phyloP scores from a whole-genome alignment of 1,140 invertebrate genomes.

The Dermatophagoides farinae region DNA sequence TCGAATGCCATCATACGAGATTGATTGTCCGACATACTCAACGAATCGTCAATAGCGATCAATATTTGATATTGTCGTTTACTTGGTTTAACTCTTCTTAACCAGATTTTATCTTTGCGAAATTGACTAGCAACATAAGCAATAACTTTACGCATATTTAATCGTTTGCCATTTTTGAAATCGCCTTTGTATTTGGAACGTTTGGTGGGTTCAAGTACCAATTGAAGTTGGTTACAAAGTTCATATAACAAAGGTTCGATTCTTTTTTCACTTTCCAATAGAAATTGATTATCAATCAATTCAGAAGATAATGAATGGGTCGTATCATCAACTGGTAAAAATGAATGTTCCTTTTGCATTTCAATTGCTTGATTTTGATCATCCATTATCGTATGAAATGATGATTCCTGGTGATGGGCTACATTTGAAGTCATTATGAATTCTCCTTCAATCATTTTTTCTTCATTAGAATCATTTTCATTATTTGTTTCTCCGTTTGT shows the following conservation, averaged over 20 bases:
- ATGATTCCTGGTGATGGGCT: conserved; percentile 43
- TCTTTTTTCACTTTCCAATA: conserved; percentile 32
- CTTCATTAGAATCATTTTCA: background rate
- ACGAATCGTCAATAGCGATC: conserved; percentile 90
- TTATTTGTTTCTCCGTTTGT: too few relatives aligned
- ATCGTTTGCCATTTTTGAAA: conserved; percentile 81
- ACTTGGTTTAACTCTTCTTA: conserved; percentile 79
- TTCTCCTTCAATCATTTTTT: conserved; percentile 51
- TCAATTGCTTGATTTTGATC: background rate
- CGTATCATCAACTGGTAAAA: background rate
- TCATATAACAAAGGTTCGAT: conserved; percentile 55
- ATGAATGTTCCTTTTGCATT: conserved; percentile 1
- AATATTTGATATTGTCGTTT: conserved; percentile 91
- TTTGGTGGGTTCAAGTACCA: conserved; percentile 84
- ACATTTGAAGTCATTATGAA: conserved; percentile 41
- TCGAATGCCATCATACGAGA: conserved; percentile 59
- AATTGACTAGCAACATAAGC: conserved; percentile 97
- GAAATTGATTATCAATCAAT: background rate
- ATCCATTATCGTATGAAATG: conserved; percentile 31
- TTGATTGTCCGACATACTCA: conserved; percentile 37
- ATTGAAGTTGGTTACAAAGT: conserved; percentile 72
- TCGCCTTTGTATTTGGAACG: conserved; percentile 77
- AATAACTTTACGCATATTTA: conserved; percentile 94
- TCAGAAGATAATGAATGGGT: background rate
- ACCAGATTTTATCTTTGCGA: conserved; percentile 96